A percentile compares a stretch with the other conserved stretches of the same genome.
These are phyloP conservation scores for Phytoseiulus persimilis DNA, from an alignment of 2,888 invertebrate genomes.

Conservation along the genomic window DNA sequence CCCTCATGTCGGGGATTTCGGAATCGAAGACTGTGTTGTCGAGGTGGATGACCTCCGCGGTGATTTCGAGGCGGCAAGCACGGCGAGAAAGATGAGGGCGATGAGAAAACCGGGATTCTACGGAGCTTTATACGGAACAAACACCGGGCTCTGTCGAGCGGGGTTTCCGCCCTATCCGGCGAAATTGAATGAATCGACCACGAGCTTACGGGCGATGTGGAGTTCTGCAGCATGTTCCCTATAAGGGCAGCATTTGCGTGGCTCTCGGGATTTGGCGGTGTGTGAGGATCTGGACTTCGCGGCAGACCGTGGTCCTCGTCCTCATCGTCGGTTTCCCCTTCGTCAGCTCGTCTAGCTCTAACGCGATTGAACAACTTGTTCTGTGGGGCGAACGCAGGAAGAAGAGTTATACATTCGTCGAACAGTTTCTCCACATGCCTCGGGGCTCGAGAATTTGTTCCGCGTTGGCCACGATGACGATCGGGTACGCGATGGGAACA, in stretches of 20 bases:
- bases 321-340: slow-evolving; percentile 42
- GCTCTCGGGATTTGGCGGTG: slow-evolving; percentile 19
- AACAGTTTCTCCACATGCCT: neutral
- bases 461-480: too few species aligned
- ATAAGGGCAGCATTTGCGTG: neutral
- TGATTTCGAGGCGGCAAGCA: too few species aligned
- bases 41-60: too few species aligned
- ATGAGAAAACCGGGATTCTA: too few species aligned
- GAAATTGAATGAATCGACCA: neutral
- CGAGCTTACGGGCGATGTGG: neutral
- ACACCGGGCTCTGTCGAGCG: neutral
- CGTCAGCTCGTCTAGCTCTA: slow-evolving; percentile 42
- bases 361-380: slow-evolving; percentile 44
- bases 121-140: too few species aligned
- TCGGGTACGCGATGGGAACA: neutral
- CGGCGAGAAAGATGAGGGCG: too few species aligned
- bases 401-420: neutral
- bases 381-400: slow-evolving; percentile 28
- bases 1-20: too few species aligned
- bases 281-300: slow-evolving; percentile 58
- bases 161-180: neutral
- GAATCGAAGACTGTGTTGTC: too few species aligned
- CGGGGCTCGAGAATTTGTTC: too few species aligned
- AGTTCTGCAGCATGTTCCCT: neutral
- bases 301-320: slow-evolving; percentile 68